These are phyloP conservation scores for Acheta domesticus DNA, from an alignment of 2,888 invertebrate species.

Conservation along the genomic window DNA sequence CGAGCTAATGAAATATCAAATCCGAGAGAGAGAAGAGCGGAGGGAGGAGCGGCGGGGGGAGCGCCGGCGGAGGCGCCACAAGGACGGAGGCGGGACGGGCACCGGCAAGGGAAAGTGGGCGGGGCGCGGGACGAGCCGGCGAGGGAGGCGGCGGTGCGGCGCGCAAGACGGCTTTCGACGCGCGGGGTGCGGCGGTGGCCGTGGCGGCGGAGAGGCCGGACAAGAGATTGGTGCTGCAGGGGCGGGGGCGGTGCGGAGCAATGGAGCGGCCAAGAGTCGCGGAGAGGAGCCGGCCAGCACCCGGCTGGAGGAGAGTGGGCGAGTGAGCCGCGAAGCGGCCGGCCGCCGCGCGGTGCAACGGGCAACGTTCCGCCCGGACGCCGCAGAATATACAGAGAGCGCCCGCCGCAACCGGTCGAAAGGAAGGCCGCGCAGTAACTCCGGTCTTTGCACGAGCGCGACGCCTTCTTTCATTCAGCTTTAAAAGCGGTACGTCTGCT, in stretches of 20 bases:
- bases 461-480: conserved; percentile 9
- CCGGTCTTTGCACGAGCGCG: background rate
- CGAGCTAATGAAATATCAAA: conserved; percentile 18
- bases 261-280: too few relatives aligned
- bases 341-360: background rate
- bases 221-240: too few relatives aligned
- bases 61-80: background rate
- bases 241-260: too few relatives aligned
- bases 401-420: background rate
- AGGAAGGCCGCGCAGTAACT: background rate
- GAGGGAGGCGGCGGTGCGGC: background rate
- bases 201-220: too few relatives aligned
- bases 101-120: background rate
- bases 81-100: background rate
- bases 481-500: background rate
- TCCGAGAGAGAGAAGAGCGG: background rate
- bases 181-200: too few relatives aligned
- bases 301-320: background rate
- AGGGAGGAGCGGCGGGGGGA: too few relatives aligned
- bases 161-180: too few relatives aligned
- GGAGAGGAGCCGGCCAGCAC: too few relatives aligned
- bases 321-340: background rate
- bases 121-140: too few relatives aligned
- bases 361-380: background rate
- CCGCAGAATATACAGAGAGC: background rate